Evolutionary conservation across 2,797 vertebrate species (phyloP), one percentile per base, ranked within the genome.

Genomic region (Rhynchonycteris naso): DNA sequence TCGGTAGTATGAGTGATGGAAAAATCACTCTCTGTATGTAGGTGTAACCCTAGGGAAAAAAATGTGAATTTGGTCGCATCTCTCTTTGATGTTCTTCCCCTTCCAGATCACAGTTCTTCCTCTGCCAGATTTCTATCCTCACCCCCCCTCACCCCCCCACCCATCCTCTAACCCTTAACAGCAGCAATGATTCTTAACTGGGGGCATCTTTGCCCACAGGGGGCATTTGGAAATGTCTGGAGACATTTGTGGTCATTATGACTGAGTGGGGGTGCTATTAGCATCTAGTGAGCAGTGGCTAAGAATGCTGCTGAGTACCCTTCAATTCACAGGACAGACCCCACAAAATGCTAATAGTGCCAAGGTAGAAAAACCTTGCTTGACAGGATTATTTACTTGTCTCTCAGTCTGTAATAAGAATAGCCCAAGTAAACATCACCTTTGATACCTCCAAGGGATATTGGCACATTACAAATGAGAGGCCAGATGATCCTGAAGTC

Each of bases 381-480:
- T 1, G 54, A 15, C 0, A 16, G 16, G 7, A 52, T 50, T 33
- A 26, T 56, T 35, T 59, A 26, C 47, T 38, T 71, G 43, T 61
- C 24, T 72, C 43, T 61, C 56, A n/a, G 30, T 33, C 33, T 14
- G 7, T 14, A 14, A 30, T 43, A 58, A 72, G 43, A 92, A n/a
- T 22, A 16, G 10, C 28, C 52, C 26, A 47, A 58, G 50, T n/a
- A 58, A 43, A 78, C 10, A 58, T 54, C n/a, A 59, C 81, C 50
- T 80, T 21, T 50, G 38, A 90, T 21, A 16, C 15, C 28, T 74
- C 47, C 35, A 28, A 26, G 7, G 2, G 12, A 1, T 76, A 35
- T 85, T 82, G 82, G 13, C 13, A 12, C 68, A 87, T 83, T 47
- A n/a, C 83, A 93, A 95, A 85, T n/a, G 28, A 93, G 74, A 88